Percentiles rank a stretch among this genome's conserved stretches.
Evolutionary conservation across 2,113 vertebrate genomes (phyloP).

Genomic region (Oryzias curvinotus): DNA sequence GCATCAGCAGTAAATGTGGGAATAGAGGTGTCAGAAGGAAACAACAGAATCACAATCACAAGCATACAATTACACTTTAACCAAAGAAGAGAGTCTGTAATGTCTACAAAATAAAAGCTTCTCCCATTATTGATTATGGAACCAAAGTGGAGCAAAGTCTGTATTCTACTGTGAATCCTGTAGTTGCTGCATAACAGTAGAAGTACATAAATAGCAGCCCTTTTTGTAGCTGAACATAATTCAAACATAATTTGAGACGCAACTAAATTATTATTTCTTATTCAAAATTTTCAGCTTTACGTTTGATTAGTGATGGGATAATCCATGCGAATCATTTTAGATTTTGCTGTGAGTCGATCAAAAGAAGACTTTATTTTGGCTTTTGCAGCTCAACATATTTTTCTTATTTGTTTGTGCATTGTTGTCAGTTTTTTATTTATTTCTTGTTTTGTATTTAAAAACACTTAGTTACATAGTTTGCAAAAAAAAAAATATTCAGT

Average conservation of each 20-base stretch:
- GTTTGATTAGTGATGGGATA: constrained; percentile 19
- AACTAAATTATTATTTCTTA: no score
- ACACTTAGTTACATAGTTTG: no score
- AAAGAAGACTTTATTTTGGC: constrained; percentile 14
- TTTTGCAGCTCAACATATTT: constrained; percentile 10
- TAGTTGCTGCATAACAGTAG: not conserved
- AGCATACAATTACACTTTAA: not conserved
- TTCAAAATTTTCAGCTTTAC: constrained; percentile 9
- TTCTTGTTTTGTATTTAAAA: no score
- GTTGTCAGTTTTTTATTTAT: no score
- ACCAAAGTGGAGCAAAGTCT: no score
- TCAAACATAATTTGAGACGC: not conserved
- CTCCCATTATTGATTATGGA: no score
- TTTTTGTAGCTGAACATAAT: not conserved
- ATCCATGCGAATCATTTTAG: constrained; percentile 3
- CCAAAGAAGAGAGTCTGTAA: no score
- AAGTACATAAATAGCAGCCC: not conserved
- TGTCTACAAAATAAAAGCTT: no score
- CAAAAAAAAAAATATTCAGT: no score
- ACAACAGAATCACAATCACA: not conserved
- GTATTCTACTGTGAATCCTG: no score
- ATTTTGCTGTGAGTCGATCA: constrained; percentile 1
- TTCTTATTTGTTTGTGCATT: constrained; percentile 2
- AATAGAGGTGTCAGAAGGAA: not conserved
- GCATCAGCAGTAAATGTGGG: constrained; percentile 14